These are phyloP conservation scores for Drosophila kanekoi DNA, from an alignment of 2,888 invertebrate genomes.

Conservation along the genomic window DNA sequence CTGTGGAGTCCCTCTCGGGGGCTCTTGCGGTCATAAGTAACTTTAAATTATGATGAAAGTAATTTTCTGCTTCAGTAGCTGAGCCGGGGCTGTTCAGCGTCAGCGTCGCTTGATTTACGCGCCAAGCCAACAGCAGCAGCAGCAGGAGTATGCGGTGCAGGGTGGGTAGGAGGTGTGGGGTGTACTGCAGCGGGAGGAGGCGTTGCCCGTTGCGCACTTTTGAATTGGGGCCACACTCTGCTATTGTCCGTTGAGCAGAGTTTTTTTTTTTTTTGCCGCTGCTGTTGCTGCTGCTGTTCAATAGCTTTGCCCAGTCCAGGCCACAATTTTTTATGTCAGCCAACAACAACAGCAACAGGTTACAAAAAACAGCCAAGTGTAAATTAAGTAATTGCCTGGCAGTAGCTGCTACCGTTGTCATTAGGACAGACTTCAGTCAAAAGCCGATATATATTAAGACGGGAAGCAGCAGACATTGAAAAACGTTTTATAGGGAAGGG, in stretches of 20 bases:
- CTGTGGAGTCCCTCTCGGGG: constrained; percentile 22
- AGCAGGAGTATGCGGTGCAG: constrained; percentile 3
- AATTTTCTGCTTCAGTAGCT: constrained; percentile 83
- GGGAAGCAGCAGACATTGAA: constrained; percentile 18
- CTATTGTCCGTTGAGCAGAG: constrained; percentile 50
- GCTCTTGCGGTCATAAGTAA: constrained; percentile 72
- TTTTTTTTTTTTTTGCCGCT: constrained; percentile 1
- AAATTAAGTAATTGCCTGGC: constrained; percentile 75
- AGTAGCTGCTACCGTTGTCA: constrained; percentile 76
- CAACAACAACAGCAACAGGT: constrained; percentile 28
- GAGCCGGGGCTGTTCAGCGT: constrained; percentile 58
- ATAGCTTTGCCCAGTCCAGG: constrained; percentile 49
- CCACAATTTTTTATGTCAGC: constrained; percentile 46
- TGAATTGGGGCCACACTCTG: constrained; percentile 61
- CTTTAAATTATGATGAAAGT: constrained; percentile 83
- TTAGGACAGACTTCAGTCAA: constrained; percentile 67
- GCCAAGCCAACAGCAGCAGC: constrained; percentile 28
- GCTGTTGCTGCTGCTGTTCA: constrained; percentile 35
- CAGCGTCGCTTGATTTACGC: constrained; percentile 68
- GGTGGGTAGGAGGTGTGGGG: neutral
- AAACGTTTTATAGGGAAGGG: neutral
- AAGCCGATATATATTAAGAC: constrained; percentile 54
- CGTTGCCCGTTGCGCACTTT: constrained; percentile 54
- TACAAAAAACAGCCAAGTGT: constrained; percentile 62
- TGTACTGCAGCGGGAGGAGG: constrained; percentile 22